Percentiles rank a stretch among this genome's conserved stretches.
Conservation (phyloP, 2,113 vertebrate species). For the Nestor notabilis region DNA sequence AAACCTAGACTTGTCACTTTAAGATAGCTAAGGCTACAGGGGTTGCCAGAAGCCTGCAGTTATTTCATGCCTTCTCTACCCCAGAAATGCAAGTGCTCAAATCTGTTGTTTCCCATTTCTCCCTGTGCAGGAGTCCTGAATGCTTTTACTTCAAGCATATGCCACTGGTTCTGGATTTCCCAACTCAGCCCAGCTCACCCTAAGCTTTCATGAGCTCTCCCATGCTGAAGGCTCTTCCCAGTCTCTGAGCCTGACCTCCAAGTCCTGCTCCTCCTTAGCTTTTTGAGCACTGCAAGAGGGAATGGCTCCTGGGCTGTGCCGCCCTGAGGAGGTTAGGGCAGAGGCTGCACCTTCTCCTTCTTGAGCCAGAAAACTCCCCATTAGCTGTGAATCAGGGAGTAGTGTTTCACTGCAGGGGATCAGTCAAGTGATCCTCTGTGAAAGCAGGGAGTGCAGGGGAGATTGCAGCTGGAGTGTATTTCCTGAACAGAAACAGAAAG, state of each 20-base stretch:
- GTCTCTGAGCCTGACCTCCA: fast-evolving
- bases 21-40: neutral
- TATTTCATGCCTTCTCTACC: neutral
- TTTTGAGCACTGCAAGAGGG: neutral
- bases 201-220: neutral
- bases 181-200: neutral
- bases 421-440: neutral
- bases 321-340: neutral
- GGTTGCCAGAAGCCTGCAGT: neutral
- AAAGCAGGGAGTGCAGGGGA: neutral
- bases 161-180: neutral
- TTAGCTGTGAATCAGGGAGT: neutral
- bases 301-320: neutral
- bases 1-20: fast-evolving
- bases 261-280: neutral
- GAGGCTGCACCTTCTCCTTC: neutral
- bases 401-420: neutral
- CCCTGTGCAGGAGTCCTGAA: neutral
- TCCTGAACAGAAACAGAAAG: neutral
- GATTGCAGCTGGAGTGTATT: neutral
- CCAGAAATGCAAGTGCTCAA: fast-evolving
- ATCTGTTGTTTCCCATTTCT: neutral
- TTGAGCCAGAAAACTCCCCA: neutral
- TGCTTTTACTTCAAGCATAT: fast-evolving
- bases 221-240: neutral